phyloP scores from a whole-genome alignment of 2,888 invertebrate species.

The Scrobipalpa atriplicella region DNA sequence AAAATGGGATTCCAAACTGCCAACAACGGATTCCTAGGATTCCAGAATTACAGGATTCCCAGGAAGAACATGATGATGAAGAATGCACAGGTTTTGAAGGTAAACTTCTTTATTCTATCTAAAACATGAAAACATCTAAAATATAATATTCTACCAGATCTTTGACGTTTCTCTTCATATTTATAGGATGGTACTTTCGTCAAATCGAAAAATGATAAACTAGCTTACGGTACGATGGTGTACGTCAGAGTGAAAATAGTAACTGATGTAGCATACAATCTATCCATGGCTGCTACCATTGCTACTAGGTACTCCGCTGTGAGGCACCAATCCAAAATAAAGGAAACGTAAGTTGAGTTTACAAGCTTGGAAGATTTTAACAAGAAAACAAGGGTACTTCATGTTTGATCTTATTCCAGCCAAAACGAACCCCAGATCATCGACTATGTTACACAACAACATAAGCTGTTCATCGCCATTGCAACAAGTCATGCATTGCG shows the following conservation, averaged over 20 bases:
- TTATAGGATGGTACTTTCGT: slow-evolving; percentile 91
- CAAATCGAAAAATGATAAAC: slow-evolving; percentile 89
- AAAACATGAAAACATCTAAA: not conserved
- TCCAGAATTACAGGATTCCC: slow-evolving; percentile 92
- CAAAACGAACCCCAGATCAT: slow-evolving; percentile 93
- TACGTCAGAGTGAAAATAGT: slow-evolving; percentile 93
- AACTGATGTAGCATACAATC: slow-evolving; percentile 86
- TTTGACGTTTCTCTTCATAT: not conserved
- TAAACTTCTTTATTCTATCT: slow-evolving; percentile 35
- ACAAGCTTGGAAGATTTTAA: not conserved
- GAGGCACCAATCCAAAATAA: slow-evolving; percentile 92
- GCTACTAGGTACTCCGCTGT: slow-evolving; percentile 95
- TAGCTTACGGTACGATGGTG: slow-evolving; percentile 95
- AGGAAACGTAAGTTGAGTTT: slow-evolving; percentile 83
- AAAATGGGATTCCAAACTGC: slow-evolving; percentile 94
- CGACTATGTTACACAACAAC: slow-evolving; percentile 96
- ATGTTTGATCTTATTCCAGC: slow-evolving; percentile 62
- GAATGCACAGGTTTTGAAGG: slow-evolving; percentile 89
- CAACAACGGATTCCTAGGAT: slow-evolving; percentile 95
- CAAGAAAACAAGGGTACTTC: not conserved
- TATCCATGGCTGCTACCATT: slow-evolving; percentile 92
- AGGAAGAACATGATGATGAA: slow-evolving; percentile 95
- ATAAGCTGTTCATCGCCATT: slow-evolving; percentile 93
- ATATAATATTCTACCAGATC: not conserved
- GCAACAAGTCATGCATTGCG: slow-evolving; percentile 91